phyloP scores from a whole-genome alignment of 2,888 invertebrate genomes.

The Punctoribates punctum region DNA sequence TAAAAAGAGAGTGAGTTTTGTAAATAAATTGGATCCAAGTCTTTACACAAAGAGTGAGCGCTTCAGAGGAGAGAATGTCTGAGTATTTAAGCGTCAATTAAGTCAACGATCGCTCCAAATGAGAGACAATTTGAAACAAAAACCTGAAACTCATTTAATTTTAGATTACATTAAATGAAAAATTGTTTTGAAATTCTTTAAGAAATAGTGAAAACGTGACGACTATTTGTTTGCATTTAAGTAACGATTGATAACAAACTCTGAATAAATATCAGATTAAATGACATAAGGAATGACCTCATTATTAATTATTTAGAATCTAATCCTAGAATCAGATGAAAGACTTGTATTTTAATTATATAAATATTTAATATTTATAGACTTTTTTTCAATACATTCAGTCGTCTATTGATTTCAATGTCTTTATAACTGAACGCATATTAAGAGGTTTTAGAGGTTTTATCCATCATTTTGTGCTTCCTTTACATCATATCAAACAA shows the following conservation, averaged over 20 bases:
- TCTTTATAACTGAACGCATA: neutral
- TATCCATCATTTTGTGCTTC: slow-evolving; percentile 31
- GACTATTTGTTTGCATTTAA: slow-evolving; percentile 12
- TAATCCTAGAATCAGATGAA: too few species aligned
- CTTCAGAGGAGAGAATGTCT: neutral
- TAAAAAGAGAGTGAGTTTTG: neutral
- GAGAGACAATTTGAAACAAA: neutral
- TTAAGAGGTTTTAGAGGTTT: slow-evolving; percentile 17
- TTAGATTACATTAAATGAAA: slow-evolving; percentile 1
- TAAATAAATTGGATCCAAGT: too few species aligned
- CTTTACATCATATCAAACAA: slow-evolving; percentile 24
- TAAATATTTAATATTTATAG: neutral
- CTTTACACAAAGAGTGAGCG: too few species aligned
- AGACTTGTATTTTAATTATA: too few species aligned
- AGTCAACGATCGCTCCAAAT: neutral
- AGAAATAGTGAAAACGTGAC: neutral
- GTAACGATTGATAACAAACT: neutral
- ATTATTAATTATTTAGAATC: too few species aligned
- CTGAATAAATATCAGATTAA: too few species aligned
- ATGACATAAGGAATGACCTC: too few species aligned
- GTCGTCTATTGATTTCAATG: neutral
- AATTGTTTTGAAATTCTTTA: neutral
- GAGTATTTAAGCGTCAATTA: slow-evolving; percentile 8
- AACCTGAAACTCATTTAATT: slow-evolving; percentile 7
- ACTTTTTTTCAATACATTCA: neutral